phyloP scores from a whole-genome alignment of 2,113 vertebrate genomes.

The Brachypteracias leptosomus region DNA sequence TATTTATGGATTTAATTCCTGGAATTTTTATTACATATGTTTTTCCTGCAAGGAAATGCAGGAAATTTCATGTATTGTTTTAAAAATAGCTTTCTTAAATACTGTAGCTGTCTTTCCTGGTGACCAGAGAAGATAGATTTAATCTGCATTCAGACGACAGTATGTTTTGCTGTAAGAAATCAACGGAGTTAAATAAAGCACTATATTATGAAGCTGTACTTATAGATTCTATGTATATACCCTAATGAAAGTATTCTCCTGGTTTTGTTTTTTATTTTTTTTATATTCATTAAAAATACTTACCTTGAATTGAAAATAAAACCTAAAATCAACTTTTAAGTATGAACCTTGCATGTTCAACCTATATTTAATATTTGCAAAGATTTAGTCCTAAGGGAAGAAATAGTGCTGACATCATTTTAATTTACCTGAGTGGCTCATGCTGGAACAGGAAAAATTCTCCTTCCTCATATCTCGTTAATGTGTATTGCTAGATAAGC shows the following conservation, averaged over 20 bases:
- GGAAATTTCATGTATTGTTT: neutral
- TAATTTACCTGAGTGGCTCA: neutral
- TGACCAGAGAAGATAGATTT: neutral
- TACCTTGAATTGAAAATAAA: neutral
- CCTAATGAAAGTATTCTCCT: neutral
- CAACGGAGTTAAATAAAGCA: neutral
- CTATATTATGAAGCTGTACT: neutral
- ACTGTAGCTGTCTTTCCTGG: neutral
- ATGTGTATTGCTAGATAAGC: neutral
- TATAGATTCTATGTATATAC: neutral
- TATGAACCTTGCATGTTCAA: neutral
- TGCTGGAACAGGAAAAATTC: neutral
- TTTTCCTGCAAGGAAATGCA: slow-evolving; percentile 4
- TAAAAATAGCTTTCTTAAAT: neutral
- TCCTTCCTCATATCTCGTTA: neutral
- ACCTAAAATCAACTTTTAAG: neutral
- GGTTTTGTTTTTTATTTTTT: neutral
- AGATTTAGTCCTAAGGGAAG: neutral
- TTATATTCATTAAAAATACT: neutral
- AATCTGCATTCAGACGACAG: neutral
- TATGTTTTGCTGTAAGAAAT: neutral
- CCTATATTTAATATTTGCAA: neutral
- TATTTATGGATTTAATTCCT: neutral
- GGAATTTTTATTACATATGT: neutral
- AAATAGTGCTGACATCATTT: neutral